Evolutionary conservation across 35 echinoderm and acorn worm species (phyloP).

Genomic region (Lytechinus variegatus): DNA sequence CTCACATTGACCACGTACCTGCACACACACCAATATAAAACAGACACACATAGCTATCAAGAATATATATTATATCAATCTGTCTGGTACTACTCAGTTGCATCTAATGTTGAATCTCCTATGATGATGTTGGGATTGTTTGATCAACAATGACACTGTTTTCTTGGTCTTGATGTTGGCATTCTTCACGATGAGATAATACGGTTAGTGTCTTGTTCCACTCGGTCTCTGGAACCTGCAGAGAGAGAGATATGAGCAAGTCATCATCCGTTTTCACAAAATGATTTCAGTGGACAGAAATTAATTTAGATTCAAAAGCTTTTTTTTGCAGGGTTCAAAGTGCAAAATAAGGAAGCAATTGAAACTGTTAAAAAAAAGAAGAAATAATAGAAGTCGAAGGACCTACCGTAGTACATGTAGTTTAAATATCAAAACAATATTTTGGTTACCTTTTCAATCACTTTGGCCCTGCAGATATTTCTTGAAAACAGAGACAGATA

Average conservation of each 20-base stretch:
- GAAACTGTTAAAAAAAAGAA: no score
- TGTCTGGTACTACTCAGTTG: background rate
- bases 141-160: background rate
- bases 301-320: no score
- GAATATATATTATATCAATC: background rate
- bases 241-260: background rate
- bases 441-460: no score
- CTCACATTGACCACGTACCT: background rate
- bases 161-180: background rate
- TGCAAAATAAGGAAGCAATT: no score
- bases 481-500: no score
- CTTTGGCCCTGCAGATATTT: no score
- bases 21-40: background rate
- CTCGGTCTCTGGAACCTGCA: constrained; percentile 28
- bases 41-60: background rate
- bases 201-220: background rate
- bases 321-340: no score
- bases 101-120: background rate
- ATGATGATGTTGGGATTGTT: background rate
- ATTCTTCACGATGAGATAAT: background rate
- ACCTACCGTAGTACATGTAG: no score
- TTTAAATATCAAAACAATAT: no score
- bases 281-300: no score
- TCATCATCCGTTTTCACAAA: no score
- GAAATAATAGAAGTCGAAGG: no score